Percentiles rank a stretch among this genome's conserved stretches.
Evolutionary conservation across 2,797 vertebrate genomes (phyloP).

Genomic region (Prunella strophiata): DNA sequence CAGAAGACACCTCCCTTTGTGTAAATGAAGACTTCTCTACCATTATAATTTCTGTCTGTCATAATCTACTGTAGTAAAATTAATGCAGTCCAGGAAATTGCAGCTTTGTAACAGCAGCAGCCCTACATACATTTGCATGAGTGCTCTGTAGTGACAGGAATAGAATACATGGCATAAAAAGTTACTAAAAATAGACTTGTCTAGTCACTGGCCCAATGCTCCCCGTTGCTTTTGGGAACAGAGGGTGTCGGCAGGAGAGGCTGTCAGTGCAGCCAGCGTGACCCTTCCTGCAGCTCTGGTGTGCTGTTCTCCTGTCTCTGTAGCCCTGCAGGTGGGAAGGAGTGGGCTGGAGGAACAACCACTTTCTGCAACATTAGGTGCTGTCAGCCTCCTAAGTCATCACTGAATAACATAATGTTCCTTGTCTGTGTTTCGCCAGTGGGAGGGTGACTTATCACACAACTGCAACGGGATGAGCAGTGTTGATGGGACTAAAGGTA

Average conservation of each 20-base stretch:
- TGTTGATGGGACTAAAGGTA: not conserved
- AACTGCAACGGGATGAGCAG: not conserved
- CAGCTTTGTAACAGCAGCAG: slow-evolving; percentile 25
- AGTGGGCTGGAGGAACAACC: not conserved
- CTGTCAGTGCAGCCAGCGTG: not conserved
- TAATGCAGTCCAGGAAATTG: slow-evolving; percentile 24
- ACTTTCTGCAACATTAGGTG: not conserved
- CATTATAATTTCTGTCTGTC: slow-evolving; percentile 42
- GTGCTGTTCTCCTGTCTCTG: not conserved
- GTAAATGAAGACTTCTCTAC: slow-evolving; percentile 21
- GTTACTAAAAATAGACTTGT: not conserved
- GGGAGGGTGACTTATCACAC: slow-evolving; percentile 11
- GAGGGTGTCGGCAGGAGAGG: not conserved
- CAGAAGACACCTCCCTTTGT: slow-evolving; percentile 9
- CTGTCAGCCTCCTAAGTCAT: not conserved
- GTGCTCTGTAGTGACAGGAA: not conserved
- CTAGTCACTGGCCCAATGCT: not conserved
- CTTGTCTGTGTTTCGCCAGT: slow-evolving; percentile 6
- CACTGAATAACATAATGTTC: not conserved
- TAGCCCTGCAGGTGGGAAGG: not conserved
- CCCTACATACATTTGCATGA: slow-evolving; percentile 1
- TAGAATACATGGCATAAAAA: not conserved
- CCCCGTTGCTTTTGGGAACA: not conserved
- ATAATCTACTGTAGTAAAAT: slow-evolving; percentile 37
- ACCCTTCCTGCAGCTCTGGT: not conserved